Evolutionary conservation across 1,140 invertebrate genomes (phyloP), one percentile per base, ranked within the genome.

Genomic region (Lordiphosa stackelbergi): DNA sequence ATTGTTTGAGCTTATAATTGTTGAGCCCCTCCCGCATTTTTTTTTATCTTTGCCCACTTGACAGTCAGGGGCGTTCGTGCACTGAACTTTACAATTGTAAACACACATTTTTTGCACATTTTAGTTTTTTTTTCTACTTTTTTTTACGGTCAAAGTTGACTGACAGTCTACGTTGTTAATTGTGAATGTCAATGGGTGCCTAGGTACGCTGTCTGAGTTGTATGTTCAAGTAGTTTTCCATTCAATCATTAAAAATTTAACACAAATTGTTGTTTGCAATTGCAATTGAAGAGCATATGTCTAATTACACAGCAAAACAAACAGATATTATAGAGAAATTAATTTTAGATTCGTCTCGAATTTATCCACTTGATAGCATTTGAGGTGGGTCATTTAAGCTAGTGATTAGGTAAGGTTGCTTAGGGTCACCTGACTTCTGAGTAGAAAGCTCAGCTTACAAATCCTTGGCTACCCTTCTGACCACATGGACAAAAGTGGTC

Each of bases 101-200:
- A 43, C 43, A 45, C 49, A 52, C 38, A 53, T 24, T 1, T 56
- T 77, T 55, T 43, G 40, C 41, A 40, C 48, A 12, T 43, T 55
- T 55, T 9, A 16, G 28, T 13, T 40, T 49, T 68, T 60, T 70
- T 63, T 16, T 16, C 2, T 2, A 28, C 9, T 40, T 45, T 68
- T 60, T 57, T 57, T 47, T 81, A 66, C 63, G 75, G 75, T 79
- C 75, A 79, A 81, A 79, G 75, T 79, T 75, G 66, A 81, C 71
- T 79, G 75, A 65, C 71, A 75, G 71, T 53, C 31, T 37, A 34
- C 62, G 22, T n/a, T 12, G 42, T 12, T 28, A 45, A 22, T 28
- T 58, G 53, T 61, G 56, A 69, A 77, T 73, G 64, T 73, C 73
- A 69, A 77, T 77, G 66, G 6, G 31, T 47, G 13, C 37, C 11